Evolutionary conservation across 2,797 vertebrate species (phyloP).

Genomic region (Loriculus beryllinus): DNA sequence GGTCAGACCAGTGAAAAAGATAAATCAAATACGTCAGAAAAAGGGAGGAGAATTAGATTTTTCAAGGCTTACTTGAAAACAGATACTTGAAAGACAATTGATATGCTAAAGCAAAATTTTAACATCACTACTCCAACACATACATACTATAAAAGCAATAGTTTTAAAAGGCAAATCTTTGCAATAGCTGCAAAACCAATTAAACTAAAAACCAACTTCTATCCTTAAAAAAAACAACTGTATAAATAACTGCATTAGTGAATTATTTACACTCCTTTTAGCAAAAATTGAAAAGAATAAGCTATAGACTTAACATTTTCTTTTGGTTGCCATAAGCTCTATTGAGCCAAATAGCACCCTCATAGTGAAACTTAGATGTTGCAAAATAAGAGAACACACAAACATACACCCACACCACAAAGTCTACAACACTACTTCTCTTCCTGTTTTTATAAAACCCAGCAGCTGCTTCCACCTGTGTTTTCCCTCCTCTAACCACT

Average conservation of each 20-base stretch:
- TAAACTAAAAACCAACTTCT: neutral
- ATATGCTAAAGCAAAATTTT: neutral
- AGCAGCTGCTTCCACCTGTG: neutral
- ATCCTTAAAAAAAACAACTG: neutral
- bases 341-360: fast-evolving
- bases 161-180: neutral
- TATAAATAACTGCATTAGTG: neutral
- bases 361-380: neutral
- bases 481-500: neutral
- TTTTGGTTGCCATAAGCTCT: fast-evolving
- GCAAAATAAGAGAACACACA: fast-evolving
- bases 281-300: neutral
- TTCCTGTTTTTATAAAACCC: neutral
- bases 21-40: neutral
- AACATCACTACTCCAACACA: neutral
- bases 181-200: neutral
- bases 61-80: neutral
- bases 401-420: neutral
- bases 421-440: fast-evolving
- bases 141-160: fast-evolving
- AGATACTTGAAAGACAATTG: neutral
- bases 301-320: neutral
- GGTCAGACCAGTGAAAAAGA: neutral
- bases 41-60: neutral
- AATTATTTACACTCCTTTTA: neutral